Evolutionary conservation across 2,797 vertebrate genomes (phyloP), one percentile per base, ranked within the genome.

Genomic region (Lagorchestes hirsutus): DNA sequence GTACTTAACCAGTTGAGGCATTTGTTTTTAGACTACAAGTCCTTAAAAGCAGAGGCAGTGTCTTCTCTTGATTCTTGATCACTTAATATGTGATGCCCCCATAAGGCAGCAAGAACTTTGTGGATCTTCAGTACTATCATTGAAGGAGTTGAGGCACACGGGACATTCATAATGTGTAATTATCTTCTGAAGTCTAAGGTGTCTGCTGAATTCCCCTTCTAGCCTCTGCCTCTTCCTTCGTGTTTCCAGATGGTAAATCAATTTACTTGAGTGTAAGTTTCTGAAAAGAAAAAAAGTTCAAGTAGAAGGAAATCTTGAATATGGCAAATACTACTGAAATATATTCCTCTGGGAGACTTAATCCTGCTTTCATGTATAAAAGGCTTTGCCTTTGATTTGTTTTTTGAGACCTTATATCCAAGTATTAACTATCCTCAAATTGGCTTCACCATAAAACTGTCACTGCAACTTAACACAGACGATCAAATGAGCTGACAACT

Each of bases 201-300:
- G n/a, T 90, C 54, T 56, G n/a, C 0, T 91, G 90, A 94, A 57
- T 67, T 91, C 55, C 54, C 34, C 40, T 55, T 8, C 5, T 57
- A 55, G 56, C 46, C 62, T 90, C 91, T 40, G 58, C 16, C 56
- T 94, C 56, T 62, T 97, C 54, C 92, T 93, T 46, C 54, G 74
- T 82, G 46, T 54, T 91, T 29, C 90, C 62, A 58, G 93, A 55
- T 58, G 50, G 55, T 93, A 55, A 92, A 34, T 40, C 93, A 54
- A 95, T 31, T 93, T 54, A 92, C 13, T 92, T 56, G 46, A 22
- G 62, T 74, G 14, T 55, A 52, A 90, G 18, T 55, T 92, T 91
- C 55, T 90, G 93, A 52, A 62, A 56, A 82, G n/a, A 57, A 90
- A 96, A 94, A 91, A 93, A 93, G 90, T 46, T 90, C 59, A 93